These are phyloP conservation scores for Oscheius sp. DNA, from an alignment of 2,888 invertebrate species.

Conservation along the genomic window DNA sequence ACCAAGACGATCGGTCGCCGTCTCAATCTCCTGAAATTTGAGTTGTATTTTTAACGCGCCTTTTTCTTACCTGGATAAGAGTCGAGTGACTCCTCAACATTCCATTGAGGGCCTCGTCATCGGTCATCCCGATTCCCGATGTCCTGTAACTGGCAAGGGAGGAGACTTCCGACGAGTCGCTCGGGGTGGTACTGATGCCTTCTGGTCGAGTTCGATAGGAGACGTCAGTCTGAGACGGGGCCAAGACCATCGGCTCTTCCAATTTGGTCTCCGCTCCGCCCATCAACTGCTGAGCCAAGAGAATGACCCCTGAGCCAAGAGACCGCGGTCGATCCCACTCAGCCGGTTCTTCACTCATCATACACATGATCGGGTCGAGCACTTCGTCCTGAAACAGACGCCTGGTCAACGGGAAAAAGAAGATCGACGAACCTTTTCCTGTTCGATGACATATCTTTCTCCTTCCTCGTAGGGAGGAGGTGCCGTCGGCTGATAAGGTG, in stretches of 20 bases:
- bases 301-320: slow-evolving; percentile 63
- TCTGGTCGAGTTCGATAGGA: slow-evolving; percentile 50
- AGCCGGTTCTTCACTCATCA: slow-evolving; percentile 56
- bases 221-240: slow-evolving; percentile 42
- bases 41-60: neutral
- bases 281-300: slow-evolving; percentile 68
- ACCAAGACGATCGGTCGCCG: slow-evolving; percentile 51
- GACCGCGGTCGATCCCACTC: slow-evolving; percentile 40
- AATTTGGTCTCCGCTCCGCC: slow-evolving; percentile 41
- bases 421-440: slow-evolving; percentile 38
- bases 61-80: slow-evolving; percentile 47
- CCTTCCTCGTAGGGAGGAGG: slow-evolving; percentile 63
- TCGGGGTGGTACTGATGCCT: slow-evolving; percentile 40
- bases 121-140: slow-evolving; percentile 39
- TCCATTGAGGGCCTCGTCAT: slow-evolving; percentile 54
- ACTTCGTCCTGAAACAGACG: slow-evolving; percentile 44
- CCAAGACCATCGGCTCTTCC: slow-evolving; percentile 31
- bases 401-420: too few relatives aligned
- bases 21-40: slow-evolving; percentile 56
- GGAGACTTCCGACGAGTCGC: slow-evolving; percentile 49
- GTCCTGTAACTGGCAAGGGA: slow-evolving; percentile 50
- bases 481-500: slow-evolving; percentile 61
- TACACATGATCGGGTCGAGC: slow-evolving; percentile 49
- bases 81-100: slow-evolving; percentile 59
- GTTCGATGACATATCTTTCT: slow-evolving; percentile 50